A percentile compares a stretch with the other conserved stretches of the same genome.
These are phyloP conservation scores for Pecten maximus DNA, from an alignment of 2,888 invertebrate species.

Conservation along the genomic window DNA sequence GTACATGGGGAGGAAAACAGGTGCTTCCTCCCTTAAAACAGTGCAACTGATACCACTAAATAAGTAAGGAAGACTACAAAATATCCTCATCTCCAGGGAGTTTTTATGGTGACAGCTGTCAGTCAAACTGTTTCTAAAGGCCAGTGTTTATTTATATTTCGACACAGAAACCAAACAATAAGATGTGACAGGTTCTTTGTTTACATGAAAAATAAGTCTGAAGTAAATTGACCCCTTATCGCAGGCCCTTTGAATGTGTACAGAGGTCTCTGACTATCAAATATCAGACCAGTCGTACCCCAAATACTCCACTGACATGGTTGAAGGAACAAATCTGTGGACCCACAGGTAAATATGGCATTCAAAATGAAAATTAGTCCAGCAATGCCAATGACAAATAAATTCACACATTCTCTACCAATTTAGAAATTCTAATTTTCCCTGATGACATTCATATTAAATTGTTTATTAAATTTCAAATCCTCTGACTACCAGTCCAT, in stretches of 20 bases:
- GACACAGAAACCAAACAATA: neutral
- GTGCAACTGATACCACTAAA: neutral
- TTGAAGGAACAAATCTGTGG: neutral
- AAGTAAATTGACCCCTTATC: conserved; percentile 7
- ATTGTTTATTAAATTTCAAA: too few relatives aligned
- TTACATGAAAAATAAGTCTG: neutral
- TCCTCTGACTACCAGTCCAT: too few relatives aligned
- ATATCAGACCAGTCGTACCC: neutral
- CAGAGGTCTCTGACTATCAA: neutral
- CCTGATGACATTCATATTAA: too few relatives aligned
- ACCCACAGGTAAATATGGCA: neutral
- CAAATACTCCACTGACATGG: neutral
- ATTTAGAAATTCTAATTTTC: too few relatives aligned
- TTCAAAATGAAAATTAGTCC: neutral
- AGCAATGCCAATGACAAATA: neutral
- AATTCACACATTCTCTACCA: neutral
- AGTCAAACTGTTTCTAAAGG: neutral
- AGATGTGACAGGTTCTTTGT: neutral
- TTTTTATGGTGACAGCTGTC: neutral
- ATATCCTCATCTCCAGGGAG: neutral
- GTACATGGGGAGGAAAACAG: conserved; percentile 7
- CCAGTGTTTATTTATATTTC: neutral
- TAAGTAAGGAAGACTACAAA: neutral
- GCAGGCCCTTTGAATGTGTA: neutral
- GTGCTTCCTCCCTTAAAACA: neutral